These are phyloP conservation scores for Armadillidium nasatum DNA, from an alignment of 1,140 invertebrate species.

Conservation along the genomic window DNA sequence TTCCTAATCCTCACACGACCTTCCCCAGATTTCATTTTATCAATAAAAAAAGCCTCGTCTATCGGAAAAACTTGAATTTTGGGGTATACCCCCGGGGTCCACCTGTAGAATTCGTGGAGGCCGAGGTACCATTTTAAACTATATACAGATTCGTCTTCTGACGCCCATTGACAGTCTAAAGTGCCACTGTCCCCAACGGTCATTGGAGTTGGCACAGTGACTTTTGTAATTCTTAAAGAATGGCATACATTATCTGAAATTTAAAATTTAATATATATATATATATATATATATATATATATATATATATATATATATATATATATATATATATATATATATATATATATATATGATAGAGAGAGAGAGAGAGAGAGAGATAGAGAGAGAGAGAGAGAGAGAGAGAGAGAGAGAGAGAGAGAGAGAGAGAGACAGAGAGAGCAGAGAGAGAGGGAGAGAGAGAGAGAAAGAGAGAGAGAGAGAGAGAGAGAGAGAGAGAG, in stretches of 20 bases:
- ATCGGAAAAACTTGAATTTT: slow-evolving; percentile 17
- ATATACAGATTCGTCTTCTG: slow-evolving; percentile 14
- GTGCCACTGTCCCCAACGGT: slow-evolving; percentile 25
- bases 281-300: no score
- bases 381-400: no score
- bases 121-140: slow-evolving; percentile 28
- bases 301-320: no score
- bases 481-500: no score
- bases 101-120: slow-evolving; percentile 30
- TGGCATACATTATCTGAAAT: slow-evolving; percentile 1
- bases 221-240: slow-evolving; percentile 23
- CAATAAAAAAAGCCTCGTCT: slow-evolving; percentile 21
- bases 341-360: no score
- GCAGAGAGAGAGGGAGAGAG: no score
- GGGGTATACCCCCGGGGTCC: slow-evolving; percentile 12
- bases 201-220: slow-evolving; percentile 17
- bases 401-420: no score
- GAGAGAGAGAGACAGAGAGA: no score
- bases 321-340: no score
- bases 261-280: neutral
- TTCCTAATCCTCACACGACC: slow-evolving; percentile 63
- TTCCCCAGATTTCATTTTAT: slow-evolving; percentile 54
- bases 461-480: no score
- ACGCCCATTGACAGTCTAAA: slow-evolving; percentile 26
- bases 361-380: no score